phyloP scores from a whole-genome alignment of 1,140 invertebrate genomes.

The Acromyrmex charruanus region DNA sequence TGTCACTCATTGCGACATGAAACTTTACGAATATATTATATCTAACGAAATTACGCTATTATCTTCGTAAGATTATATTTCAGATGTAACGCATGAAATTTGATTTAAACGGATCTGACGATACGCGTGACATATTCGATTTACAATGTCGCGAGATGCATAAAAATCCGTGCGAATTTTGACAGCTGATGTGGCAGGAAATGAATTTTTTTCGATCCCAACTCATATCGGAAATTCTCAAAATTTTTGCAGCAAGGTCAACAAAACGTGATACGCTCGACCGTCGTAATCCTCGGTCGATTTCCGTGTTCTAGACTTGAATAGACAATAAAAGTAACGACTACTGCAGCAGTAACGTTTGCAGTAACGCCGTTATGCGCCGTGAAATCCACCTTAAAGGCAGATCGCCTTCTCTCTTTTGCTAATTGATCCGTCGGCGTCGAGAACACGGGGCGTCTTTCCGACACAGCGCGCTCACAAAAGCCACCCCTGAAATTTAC shows the following conservation, averaged over 20 bases:
- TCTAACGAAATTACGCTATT: not conserved
- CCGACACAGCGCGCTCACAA: conserved; percentile 43
- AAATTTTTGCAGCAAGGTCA: conserved; percentile 44
- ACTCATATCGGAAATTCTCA: conserved; percentile 8
- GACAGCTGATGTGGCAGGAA: not conserved
- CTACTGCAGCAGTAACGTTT: conserved; percentile 58
- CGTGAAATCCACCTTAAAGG: conserved; percentile 33
- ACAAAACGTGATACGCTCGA: conserved; percentile 21
- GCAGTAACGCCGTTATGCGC: conserved; percentile 49
- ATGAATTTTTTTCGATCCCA: conserved; percentile 16
- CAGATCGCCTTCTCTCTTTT: conserved; percentile 37
- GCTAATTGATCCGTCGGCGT: conserved; percentile 71
- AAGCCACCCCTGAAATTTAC: conserved; percentile 65
- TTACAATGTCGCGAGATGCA: conserved; percentile 12
- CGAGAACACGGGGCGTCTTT: conserved; percentile 62
- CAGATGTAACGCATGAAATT: not conserved
- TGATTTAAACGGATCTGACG: conserved; percentile 2
- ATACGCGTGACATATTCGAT: not conserved
- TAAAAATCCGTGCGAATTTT: conserved; percentile 35
- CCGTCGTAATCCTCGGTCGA: conserved; percentile 66
- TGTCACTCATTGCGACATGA: not conserved
- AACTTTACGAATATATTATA: not conserved
- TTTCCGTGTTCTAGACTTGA: conserved; percentile 66
- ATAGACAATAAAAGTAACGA: conserved; percentile 71
- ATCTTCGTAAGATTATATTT: conserved; percentile 12